Evolutionary conservation across 1,140 invertebrate genomes (phyloP), one percentile per base, ranked within the genome.

Genomic region (Spodoptera litura): DNA sequence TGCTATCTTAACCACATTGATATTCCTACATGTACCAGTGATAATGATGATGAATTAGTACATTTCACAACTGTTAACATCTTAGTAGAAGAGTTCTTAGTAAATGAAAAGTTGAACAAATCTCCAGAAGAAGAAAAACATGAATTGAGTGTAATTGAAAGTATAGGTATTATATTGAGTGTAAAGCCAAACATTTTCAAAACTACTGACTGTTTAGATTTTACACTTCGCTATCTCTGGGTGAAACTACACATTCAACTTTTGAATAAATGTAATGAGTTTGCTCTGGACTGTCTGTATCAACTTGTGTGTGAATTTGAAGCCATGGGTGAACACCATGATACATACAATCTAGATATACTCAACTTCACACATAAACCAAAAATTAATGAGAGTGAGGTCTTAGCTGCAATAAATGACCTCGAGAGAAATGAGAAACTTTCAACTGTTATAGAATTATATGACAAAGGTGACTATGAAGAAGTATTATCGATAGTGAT

Each of bases 401-500:
- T 93, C 66, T 81, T 84, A 59, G 88, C 87, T 71, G 87, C 89
- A 44, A 91, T 95, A 11, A 93, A 91, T 78, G 92, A 90, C 58
- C 85, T 95, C 38, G 94, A 95, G 78, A 87, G 93, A 77, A 95
- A 95, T 83, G 95, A 93, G 81, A 90, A 91, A 83, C 81, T 95
- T 31, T 90, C 91, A 15, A 95, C 91, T 56, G 93, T 95, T 12
- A 94, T 96, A 84, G 94, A 95, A 74, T 88, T 97, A 0, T 96
- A 96, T 85, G 95, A 96, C 5, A 91, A 95, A 9, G 95, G 96
- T 78, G 95, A 95, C 74, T 97, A 96, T 87, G 89, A 95, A n/a
- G 96, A 97, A 84, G 94, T 97, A 0, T 91, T 96, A 9, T 88
- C 91, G 4, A 96, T 97, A 82, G 91, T 97, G 68, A 95, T 96